Evolutionary conservation across 2,888 invertebrate genomes (phyloP).

Genomic region (Acronicta psi): DNA sequence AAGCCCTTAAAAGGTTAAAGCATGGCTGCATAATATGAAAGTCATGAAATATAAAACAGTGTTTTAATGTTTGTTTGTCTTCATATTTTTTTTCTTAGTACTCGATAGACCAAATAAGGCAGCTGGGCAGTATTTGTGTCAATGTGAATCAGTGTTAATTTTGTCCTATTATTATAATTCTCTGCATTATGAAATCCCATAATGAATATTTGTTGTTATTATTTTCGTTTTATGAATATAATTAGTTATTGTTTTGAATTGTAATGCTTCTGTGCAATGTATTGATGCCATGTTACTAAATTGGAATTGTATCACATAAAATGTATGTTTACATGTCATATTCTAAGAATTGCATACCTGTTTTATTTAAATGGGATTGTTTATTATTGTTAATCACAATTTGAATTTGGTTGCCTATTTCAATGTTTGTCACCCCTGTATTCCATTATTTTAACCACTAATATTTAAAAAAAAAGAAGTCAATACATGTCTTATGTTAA

Average conservation of each 20-base stretch:
- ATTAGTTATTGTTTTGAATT: constrained; percentile 45
- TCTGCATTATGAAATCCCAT: constrained; percentile 45
- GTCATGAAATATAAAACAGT: constrained; percentile 3
- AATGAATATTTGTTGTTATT: constrained; percentile 54
- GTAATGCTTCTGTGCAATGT: constrained; percentile 28
- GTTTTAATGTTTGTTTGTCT: constrained; percentile 18
- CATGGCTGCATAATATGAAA: background rate
- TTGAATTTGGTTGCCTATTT: background rate
- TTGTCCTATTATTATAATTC: constrained; percentile 42
- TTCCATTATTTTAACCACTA: constrained; percentile 6
- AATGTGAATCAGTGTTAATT: constrained; percentile 50
- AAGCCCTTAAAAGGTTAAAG: constrained; percentile 1
- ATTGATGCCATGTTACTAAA: constrained; percentile 39
- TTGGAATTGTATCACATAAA: constrained; percentile 28
- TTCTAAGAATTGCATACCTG: constrained; percentile 9
- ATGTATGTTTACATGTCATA: constrained; percentile 13
- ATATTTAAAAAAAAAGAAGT: constrained; percentile 23
- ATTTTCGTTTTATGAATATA: constrained; percentile 57
- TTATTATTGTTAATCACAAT: background rate
- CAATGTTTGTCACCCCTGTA: constrained; percentile 8
- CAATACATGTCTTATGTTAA: constrained; percentile 1
- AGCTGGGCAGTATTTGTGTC: constrained; percentile 46
- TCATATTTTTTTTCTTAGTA: constrained; percentile 23
- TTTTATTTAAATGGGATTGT: constrained; percentile 1
- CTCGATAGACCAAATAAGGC: constrained; percentile 32